phyloP scores from a whole-genome alignment of 2,888 invertebrate genomes.

The Acholoe squamosa region DNA sequence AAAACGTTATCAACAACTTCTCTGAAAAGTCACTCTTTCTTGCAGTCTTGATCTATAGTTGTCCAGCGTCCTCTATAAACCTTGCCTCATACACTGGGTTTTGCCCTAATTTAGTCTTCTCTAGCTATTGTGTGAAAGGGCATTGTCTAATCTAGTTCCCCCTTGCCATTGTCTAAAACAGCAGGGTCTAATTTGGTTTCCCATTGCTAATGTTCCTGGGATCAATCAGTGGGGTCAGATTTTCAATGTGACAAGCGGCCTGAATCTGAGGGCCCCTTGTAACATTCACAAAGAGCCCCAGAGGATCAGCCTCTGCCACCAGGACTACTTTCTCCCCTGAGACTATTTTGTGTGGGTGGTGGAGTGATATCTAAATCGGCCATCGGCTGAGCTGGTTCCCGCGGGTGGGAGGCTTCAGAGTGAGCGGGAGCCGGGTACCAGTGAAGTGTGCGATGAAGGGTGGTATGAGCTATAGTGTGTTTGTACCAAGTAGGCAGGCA shows the following conservation, averaged over 20 bases:
- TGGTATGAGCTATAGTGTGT: neutral
- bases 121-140: too few species aligned
- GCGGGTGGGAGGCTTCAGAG: neutral
- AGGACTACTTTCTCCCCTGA: slow-evolving; percentile 25
- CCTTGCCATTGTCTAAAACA: neutral
- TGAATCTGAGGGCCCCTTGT: neutral
- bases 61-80: neutral
- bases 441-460: slow-evolving; percentile 8
- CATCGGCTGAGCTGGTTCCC: slow-evolving; percentile 27
- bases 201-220: neutral
- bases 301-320: slow-evolving; percentile 11
- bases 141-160: neutral
- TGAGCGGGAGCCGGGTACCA: slow-evolving; percentile 4
- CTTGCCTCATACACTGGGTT: neutral
- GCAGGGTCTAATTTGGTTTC: neutral
- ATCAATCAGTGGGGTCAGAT: slow-evolving; percentile 33
- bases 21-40: too few species aligned
- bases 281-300: neutral
- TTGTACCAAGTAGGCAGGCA: too few species aligned
- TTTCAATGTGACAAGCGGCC: slow-evolving; percentile 24
- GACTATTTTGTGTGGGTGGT: slow-evolving; percentile 38
- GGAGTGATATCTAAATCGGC: slow-evolving; percentile 52
- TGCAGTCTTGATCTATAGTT: neutral
- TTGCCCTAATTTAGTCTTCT: too few species aligned
- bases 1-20: too few species aligned